Conservation (phyloP, 2,113 vertebrate species). For the Indicator maculatus region DNA sequence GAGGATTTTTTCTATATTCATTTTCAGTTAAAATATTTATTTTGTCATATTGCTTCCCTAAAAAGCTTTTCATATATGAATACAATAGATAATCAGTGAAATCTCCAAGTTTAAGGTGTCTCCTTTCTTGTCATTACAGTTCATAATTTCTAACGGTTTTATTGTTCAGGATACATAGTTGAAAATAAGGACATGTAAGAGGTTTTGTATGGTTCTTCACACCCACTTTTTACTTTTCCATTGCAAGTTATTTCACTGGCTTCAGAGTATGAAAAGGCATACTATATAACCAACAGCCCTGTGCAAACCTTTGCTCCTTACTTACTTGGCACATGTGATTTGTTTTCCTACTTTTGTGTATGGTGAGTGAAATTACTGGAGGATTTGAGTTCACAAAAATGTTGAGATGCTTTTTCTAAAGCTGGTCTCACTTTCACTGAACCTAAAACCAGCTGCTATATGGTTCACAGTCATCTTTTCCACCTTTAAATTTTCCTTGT, state of each 20-base stretch:
- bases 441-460: not conserved
- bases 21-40: not conserved
- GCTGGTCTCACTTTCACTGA: not conserved
- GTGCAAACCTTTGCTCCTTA: not conserved
- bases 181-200: not conserved
- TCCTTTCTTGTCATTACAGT: not conserved
- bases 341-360: not conserved
- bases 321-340: not conserved
- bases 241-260: not conserved
- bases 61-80: not conserved
- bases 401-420: not conserved
- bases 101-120: not conserved
- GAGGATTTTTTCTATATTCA: not conserved
- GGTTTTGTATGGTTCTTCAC: rapidly evolving
- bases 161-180: not conserved
- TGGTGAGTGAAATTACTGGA: not conserved
- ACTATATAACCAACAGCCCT: not conserved
- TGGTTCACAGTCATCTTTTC: not conserved
- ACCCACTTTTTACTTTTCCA: not conserved
- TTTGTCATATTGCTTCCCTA: not conserved
- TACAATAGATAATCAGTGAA: not conserved
- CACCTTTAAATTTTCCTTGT: not conserved
- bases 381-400: not conserved
- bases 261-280: not conserved
- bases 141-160: not conserved